Conservation (phyloP, 2,888 invertebrate genomes). For the Rhimphoctona megacephalus region DNA sequence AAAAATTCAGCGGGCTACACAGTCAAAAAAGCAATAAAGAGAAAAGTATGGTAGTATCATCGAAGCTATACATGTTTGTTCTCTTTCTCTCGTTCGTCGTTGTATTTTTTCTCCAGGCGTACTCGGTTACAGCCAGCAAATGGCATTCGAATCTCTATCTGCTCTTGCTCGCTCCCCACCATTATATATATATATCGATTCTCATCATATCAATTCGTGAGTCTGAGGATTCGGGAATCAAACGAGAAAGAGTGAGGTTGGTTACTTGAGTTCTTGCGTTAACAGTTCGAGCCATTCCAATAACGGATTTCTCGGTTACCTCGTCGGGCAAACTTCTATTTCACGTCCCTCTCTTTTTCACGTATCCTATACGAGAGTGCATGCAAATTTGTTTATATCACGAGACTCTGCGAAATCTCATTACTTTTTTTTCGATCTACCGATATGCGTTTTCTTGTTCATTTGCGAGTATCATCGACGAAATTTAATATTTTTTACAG, state of each 20-base stretch:
- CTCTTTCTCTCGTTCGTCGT: constrained; percentile 29
- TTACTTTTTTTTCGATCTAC: neutral
- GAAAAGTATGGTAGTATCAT: constrained; percentile 49
- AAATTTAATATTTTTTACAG: neutral
- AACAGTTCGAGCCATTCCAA: constrained; percentile 63
- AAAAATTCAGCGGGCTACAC: neutral
- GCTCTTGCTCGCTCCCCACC: constrained; percentile 20
- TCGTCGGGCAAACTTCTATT: constrained; percentile 42
- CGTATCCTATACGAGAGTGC: constrained; percentile 18
- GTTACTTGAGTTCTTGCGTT: constrained; percentile 58
- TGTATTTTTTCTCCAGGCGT: constrained; percentile 21
- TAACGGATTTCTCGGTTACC: constrained; percentile 65
- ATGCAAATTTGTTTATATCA: constrained; percentile 28
- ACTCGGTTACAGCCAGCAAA: constrained; percentile 34
- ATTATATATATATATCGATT: constrained; percentile 64
- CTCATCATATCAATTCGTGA: constrained; percentile 62
- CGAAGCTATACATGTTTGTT: constrained; percentile 16
- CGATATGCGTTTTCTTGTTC: neutral
- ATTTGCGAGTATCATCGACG: neutral
- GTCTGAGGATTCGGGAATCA: constrained; percentile 28
- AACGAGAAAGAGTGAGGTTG: constrained; percentile 2
- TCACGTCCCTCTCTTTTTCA: constrained; percentile 20
- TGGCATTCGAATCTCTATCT: constrained; percentile 62
- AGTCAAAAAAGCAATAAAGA: constrained; percentile 60
- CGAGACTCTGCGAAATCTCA: constrained; percentile 1